Conservation (phyloP, 2,113 vertebrate genomes). For the Alexandromys fortis region DNA sequence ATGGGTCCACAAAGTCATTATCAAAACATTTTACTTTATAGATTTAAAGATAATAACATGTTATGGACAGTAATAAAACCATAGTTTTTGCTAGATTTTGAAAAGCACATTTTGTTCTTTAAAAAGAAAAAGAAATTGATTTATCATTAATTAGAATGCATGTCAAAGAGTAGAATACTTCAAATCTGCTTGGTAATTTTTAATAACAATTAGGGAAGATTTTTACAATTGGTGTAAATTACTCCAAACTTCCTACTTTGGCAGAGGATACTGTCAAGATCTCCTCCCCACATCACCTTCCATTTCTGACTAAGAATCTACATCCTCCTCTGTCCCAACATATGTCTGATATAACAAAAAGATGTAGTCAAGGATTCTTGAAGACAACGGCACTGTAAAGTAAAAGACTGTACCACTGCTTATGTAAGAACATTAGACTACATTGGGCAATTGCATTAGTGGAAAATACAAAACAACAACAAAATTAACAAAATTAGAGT, state of each 20-base stretch:
- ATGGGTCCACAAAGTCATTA: too few species aligned
- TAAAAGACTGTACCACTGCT: not conserved
- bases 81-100: not conserved
- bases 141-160: not conserved
- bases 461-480: not conserved
- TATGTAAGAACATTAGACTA: not conserved
- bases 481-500: not conserved
- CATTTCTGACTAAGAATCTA: not conserved
- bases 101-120: not conserved
- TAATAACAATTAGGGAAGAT: not conserved
- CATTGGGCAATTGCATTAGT: not conserved
- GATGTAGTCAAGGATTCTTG: not conserved
- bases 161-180: not conserved
- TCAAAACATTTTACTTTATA: not conserved
- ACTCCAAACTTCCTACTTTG: not conserved
- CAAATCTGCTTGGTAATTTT: not conserved
- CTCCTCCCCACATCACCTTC: not conserved
- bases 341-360: not conserved
- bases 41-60: slow-evolving; percentile 5
- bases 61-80: not conserved
- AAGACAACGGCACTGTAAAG: not conserved
- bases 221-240: not conserved
- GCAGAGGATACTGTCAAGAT: not conserved
- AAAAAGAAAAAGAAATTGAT: not conserved
- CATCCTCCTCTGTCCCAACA: not conserved